Conservation (phyloP, 1,140 invertebrate genomes). For the Ceratosolen fusciceps region DNA sequence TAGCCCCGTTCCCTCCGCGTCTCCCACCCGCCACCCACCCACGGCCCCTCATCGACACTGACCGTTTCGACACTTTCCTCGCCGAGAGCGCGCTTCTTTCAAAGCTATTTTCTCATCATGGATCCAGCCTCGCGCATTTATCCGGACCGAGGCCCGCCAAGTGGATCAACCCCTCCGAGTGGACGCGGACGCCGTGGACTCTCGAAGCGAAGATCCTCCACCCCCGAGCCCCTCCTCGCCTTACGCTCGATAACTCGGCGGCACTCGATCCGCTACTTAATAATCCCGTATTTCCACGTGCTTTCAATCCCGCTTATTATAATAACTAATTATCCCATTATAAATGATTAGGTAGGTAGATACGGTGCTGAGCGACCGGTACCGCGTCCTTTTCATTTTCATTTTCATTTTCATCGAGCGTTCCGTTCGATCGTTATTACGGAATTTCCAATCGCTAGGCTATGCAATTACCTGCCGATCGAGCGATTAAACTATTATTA, state of each 20-base stretch:
- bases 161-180: too few relatives aligned
- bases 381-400: too few relatives aligned
- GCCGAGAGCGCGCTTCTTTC: conserved; percentile 22
- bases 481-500: neutral
- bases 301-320: neutral
- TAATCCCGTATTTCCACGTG: neutral
- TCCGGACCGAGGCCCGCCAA: too few relatives aligned
- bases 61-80: conserved; percentile 49
- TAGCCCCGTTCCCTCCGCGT: conserved; percentile 42
- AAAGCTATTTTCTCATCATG: conserved; percentile 22
- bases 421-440: conserved; percentile 4
- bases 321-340: too few relatives aligned
- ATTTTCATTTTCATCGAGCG: too few relatives aligned
- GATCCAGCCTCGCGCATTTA: too few relatives aligned
- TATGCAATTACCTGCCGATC: conserved; percentile 10
- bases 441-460: neutral
- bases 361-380: too few relatives aligned
- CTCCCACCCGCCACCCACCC: neutral
- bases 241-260: too few relatives aligned
- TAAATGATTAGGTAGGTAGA: neutral
- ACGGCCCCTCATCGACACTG: neutral
- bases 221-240: too few relatives aligned
- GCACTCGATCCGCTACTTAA: neutral
- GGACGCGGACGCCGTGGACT: too few relatives aligned
- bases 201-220: too few relatives aligned